phyloP scores from a whole-genome alignment of 2,113 vertebrate genomes.

The Peromyscus leucopus region DNA sequence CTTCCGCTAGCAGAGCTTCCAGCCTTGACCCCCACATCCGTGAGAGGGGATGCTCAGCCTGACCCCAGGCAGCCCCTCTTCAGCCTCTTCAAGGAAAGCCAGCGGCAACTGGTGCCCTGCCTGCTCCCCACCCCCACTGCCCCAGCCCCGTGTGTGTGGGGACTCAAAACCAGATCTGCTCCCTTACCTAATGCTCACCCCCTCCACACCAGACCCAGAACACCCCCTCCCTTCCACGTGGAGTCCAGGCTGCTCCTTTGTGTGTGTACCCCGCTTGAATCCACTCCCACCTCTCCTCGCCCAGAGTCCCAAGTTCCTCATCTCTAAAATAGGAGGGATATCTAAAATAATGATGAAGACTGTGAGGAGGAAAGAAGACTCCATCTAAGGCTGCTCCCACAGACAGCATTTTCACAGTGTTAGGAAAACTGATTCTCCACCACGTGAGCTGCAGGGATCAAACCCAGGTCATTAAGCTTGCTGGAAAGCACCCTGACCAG shows the following conservation, averaged over 20 bases:
- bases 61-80: background rate
- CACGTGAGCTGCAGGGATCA: too few relatives aligned
- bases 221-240: background rate
- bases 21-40: background rate
- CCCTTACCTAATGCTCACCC: background rate
- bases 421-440: background rate
- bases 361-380: background rate
- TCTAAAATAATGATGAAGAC: background rate
- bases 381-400: background rate
- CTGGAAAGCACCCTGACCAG: background rate
- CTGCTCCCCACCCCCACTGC: background rate
- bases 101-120: background rate
- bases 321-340: background rate
- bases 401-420: background rate
- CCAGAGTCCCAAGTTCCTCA: background rate
- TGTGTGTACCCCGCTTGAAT: background rate
- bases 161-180: background rate
- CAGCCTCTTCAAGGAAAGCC: background rate
- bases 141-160: background rate
- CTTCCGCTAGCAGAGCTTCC: background rate
- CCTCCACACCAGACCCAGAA: background rate
- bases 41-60: background rate
- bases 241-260: background rate
- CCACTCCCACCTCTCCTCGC: background rate
- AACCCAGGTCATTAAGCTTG: background rate